Conservation (phyloP, 2,888 invertebrate genomes). For the Atherix ibis region DNA sequence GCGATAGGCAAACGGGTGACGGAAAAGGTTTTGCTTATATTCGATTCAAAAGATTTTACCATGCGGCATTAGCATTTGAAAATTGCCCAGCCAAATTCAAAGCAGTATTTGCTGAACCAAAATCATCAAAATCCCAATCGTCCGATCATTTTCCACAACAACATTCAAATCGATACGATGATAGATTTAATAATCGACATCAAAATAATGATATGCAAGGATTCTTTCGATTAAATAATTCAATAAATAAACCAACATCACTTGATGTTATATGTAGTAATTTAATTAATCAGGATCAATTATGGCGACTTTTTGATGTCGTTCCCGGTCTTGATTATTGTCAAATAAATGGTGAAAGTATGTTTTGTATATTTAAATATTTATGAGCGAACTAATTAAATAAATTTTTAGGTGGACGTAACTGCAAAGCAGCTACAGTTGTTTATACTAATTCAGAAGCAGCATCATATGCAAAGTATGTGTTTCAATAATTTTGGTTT, state of each 20-base stretch:
- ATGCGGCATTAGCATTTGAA: constrained; percentile 80
- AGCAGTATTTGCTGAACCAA: constrained; percentile 80
- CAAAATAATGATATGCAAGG: constrained; percentile 21
- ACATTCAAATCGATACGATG: constrained; percentile 5
- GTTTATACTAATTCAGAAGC: constrained; percentile 55
- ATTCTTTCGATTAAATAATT: constrained; percentile 26
- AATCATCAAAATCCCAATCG: constrained; percentile 28
- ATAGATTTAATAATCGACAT: constrained; percentile 1
- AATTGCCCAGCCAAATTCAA: constrained; percentile 68
- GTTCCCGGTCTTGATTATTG: constrained; percentile 61
- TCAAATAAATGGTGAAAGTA: constrained; percentile 35
- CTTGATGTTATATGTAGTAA: constrained; percentile 61
- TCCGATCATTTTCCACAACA: constrained; percentile 1
- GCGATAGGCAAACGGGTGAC: constrained; percentile 61
- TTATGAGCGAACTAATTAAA: too few species aligned
- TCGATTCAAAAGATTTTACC: constrained; percentile 62
- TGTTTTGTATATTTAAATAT: too few species aligned
- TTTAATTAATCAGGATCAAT: too few species aligned
- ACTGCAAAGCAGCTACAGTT: constrained; percentile 41
- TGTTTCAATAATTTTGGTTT: constrained; percentile 1
- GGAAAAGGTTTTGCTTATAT: constrained; percentile 82
- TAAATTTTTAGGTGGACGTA: constrained; percentile 22
- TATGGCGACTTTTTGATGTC: constrained; percentile 75
- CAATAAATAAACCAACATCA: constrained; percentile 35
- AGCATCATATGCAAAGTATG: constrained; percentile 39